These are phyloP conservation scores for Zosterops borbonicus DNA, from an alignment of 2,113 vertebrate genomes.

Conservation along the genomic window DNA sequence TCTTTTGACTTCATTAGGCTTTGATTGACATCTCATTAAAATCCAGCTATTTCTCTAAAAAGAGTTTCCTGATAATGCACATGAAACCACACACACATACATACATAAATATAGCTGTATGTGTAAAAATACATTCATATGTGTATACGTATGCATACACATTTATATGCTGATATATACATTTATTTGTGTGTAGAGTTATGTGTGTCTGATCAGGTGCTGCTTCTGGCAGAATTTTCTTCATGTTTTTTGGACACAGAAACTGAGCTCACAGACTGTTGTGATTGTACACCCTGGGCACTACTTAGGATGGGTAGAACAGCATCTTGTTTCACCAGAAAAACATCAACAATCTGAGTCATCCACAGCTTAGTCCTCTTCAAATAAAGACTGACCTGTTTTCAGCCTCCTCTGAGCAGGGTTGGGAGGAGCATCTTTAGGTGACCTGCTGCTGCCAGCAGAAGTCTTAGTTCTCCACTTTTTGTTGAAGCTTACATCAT, in stretches of 20 bases:
- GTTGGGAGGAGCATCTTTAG: not conserved
- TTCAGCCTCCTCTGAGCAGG: not conserved
- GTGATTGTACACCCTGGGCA: fast-evolving
- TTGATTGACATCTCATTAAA: not conserved
- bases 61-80: not conserved
- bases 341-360: not conserved
- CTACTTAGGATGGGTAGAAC: not conserved
- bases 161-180: not conserved
- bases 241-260: not conserved
- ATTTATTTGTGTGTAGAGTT: not conserved
- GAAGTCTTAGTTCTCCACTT: not conserved
- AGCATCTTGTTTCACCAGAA: not conserved
- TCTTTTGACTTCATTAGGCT: not conserved
- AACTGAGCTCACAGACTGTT: not conserved
- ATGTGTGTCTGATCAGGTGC: not conserved
- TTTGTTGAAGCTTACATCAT: not conserved
- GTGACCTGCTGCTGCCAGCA: not conserved
- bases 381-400: conserved; percentile 18
- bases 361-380: conserved; percentile 2
- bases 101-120: not conserved
- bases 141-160: not conserved
- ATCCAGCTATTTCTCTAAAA: not conserved
- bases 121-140: not conserved
- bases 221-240: not conserved
- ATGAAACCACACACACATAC: not conserved